Conservation (phyloP, 2,888 invertebrate genomes). For the Dynastes grantii region DNA sequence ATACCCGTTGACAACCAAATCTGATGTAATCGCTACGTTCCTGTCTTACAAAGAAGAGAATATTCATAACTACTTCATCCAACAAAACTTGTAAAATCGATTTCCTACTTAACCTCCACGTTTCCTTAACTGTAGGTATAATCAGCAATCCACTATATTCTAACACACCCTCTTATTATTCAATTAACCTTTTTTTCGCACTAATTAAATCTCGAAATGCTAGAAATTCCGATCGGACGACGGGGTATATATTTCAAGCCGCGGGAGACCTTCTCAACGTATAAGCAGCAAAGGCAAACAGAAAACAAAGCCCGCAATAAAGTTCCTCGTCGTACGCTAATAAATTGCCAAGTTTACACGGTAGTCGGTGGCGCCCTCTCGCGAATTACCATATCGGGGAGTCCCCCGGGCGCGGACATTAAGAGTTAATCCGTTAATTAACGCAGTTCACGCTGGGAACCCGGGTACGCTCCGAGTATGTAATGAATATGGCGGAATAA, state of each 20-base stretch:
- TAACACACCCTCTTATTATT: neutral
- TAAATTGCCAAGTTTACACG: slow-evolving; percentile 18
- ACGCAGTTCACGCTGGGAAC: neutral
- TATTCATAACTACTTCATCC: no score
- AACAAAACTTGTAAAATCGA: no score
- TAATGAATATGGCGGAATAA: slow-evolving; percentile 4
- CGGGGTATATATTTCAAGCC: neutral
- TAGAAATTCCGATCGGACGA: no score
- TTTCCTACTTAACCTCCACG: no score
- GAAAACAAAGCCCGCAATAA: slow-evolving; percentile 24
- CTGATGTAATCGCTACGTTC: no score
- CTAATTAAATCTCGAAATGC: neutral
- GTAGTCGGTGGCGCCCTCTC: neutral
- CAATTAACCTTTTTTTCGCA: slow-evolving; percentile 2
- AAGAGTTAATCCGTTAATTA: slow-evolving; percentile 36
- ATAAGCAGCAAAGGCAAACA: no score
- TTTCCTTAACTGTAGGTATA: no score
- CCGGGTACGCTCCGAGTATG: neutral
- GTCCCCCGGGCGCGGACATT: slow-evolving; percentile 1
- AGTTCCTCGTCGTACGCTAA: neutral
- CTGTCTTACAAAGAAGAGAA: no score
- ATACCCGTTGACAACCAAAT: no score
- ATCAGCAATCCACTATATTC: no score
- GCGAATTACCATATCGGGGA: slow-evolving; percentile 31
- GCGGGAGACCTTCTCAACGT: no score